These are phyloP conservation scores for Catajapyx aquilonaris DNA, from an alignment of 1,140 invertebrate species.

Conservation along the genomic window DNA sequence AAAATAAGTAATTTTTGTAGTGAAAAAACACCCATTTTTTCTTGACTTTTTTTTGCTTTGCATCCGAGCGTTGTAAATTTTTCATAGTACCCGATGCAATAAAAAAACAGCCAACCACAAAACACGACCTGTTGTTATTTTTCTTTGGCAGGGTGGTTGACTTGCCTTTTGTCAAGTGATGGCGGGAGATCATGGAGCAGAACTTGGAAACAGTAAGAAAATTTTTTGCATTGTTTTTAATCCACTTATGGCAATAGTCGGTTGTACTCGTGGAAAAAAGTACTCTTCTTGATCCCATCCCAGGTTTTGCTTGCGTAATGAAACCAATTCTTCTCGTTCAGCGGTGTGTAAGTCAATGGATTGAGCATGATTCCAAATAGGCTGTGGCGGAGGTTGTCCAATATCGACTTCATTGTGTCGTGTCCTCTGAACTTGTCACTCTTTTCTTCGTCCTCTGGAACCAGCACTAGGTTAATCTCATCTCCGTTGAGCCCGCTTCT, in stretches of 20 bases:
- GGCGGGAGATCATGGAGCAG: background rate
- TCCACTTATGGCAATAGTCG: slow-evolving; percentile 37
- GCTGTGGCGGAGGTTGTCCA: slow-evolving; percentile 40
- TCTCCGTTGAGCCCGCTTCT: slow-evolving; percentile 39
- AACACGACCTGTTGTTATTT: background rate
- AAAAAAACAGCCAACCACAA: slow-evolving; percentile 2
- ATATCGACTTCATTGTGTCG: slow-evolving; percentile 38
- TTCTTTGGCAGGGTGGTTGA: no score
- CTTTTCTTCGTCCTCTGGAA: slow-evolving; percentile 35
- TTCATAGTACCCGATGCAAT: background rate
- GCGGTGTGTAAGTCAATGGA: slow-evolving; percentile 34
- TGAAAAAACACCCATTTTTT: no score
- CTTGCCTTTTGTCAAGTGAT: no score
- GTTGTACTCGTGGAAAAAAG: slow-evolving; percentile 60
- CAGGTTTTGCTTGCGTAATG: slow-evolving; percentile 59
- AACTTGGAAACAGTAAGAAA: background rate
- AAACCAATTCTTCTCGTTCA: slow-evolving; percentile 53
- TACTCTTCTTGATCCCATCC: slow-evolving; percentile 62
- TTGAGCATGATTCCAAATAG: slow-evolving; percentile 40
- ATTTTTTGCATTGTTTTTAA: slow-evolving; percentile 1
- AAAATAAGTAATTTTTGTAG: no score
- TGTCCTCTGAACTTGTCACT: slow-evolving; percentile 31
- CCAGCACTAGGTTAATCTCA: slow-evolving; percentile 45
- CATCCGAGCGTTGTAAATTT: background rate
- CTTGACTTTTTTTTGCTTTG: no score